These are phyloP conservation scores for Dichetophora obliterata DNA, from an alignment of 2,888 invertebrate species.

Conservation along the genomic window DNA sequence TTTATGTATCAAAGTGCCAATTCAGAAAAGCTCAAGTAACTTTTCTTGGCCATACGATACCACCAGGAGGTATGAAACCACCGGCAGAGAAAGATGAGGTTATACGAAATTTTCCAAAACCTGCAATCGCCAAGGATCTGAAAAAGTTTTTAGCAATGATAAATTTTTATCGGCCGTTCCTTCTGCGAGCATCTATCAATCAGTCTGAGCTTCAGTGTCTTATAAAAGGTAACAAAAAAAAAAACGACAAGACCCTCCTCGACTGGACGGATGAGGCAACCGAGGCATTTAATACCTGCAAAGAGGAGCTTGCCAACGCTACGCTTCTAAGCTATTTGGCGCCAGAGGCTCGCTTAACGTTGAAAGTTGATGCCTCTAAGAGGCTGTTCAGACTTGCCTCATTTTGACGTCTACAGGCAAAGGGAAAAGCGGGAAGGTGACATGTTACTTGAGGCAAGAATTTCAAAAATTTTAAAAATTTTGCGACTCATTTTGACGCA, in stretches of 20 bases:
- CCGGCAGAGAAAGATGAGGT: background rate
- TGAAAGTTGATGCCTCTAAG: background rate
- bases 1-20: background rate
- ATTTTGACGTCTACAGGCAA: too few relatives aligned
- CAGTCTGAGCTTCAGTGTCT: background rate
- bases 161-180: background rate
- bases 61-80: too few relatives aligned
- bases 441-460: background rate
- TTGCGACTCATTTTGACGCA: too few relatives aligned
- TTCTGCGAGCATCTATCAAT: background rate
- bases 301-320: background rate
- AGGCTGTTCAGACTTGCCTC: too few relatives aligned
- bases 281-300: background rate
- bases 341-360: background rate
- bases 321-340: background rate
- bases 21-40: background rate
- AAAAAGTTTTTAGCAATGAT: background rate
- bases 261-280: too few relatives aligned
- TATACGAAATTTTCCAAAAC: background rate
- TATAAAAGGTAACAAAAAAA: background rate
- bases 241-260: background rate
- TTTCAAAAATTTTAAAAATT: too few relatives aligned
- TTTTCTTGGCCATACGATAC: background rate
- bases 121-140: background rate
- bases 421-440: background rate